Evolutionary conservation across 2,113 vertebrate genomes (phyloP).

Genomic region (Epinephelus fuscoguttatus): DNA sequence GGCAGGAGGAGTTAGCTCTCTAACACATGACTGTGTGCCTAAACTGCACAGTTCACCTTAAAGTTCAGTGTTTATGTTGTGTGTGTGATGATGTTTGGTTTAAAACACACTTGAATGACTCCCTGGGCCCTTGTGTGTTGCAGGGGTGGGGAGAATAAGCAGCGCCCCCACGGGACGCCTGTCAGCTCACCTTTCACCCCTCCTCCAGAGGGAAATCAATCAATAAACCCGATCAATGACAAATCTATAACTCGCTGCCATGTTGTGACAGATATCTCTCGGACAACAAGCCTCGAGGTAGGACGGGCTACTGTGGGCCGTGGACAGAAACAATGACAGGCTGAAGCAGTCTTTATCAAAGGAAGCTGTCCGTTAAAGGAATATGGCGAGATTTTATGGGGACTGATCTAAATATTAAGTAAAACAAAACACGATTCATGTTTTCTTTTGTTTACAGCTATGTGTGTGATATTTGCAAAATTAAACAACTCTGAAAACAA

Average conservation of each 20-base stretch:
- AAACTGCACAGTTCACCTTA: no score
- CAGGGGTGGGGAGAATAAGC: slow-evolving; percentile 30
- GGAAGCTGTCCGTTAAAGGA: background rate
- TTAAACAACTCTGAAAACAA: no score
- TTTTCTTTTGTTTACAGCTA: no score
- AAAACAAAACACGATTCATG: background rate
- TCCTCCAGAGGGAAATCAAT: slow-evolving; percentile 48
- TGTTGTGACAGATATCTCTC: slow-evolving; percentile 66
- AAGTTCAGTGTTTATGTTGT: background rate
- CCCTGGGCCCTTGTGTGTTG: background rate
- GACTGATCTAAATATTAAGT: no score
- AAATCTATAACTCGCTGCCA: slow-evolving; percentile 54
- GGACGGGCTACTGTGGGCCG: slow-evolving; percentile 1
- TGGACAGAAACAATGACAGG: slow-evolving; percentile 22
- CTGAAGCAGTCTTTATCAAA: slow-evolving; percentile 8
- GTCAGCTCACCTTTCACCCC: slow-evolving; percentile 70
- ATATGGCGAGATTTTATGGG: background rate
- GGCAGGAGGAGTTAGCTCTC: no score
- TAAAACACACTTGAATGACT: background rate
- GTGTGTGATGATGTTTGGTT: background rate
- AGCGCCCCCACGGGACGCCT: slow-evolving; percentile 39
- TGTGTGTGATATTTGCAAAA: background rate
- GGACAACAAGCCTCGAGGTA: slow-evolving; percentile 32
- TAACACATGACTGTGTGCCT: no score
- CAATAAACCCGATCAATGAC: slow-evolving; percentile 69